Percentiles rank a stretch among this genome's conserved stretches.
These are phyloP conservation scores for Propsilocerus akamusi DNA, from an alignment of 1,140 invertebrate genomes.

Conservation along the genomic window DNA sequence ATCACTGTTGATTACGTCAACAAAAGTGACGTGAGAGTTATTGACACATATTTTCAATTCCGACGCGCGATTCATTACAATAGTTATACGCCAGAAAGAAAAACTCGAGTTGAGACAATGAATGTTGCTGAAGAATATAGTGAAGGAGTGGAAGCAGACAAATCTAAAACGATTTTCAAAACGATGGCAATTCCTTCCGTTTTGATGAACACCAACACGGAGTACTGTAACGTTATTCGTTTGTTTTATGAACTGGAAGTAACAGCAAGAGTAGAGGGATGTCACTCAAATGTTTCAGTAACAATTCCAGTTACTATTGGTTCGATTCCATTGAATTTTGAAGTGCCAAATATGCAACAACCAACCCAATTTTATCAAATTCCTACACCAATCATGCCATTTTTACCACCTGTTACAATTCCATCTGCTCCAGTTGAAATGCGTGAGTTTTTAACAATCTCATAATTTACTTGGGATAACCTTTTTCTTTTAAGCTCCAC, in stretches of 20 bases:
- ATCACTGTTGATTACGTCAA: not conserved
- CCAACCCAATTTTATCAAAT: too few species aligned
- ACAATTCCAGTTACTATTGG: not conserved
- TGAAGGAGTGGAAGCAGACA: not conserved
- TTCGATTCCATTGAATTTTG: not conserved
- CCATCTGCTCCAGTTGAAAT: too few species aligned
- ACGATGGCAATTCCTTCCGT: too few species aligned
- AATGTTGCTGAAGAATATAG: not conserved
- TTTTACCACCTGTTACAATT: too few species aligned
- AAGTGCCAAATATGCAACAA: too few species aligned
- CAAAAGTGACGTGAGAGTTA: not conserved
- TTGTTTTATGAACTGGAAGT: not conserved
- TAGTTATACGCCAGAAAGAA: not conserved
- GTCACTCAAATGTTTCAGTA: not conserved
- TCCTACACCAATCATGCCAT: too few species aligned
- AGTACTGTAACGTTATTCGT: not conserved
- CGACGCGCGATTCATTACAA: not conserved
- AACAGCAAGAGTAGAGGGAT: not conserved
- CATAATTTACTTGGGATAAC: too few species aligned
- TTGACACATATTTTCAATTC: not conserved
- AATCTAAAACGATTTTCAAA: too few species aligned
- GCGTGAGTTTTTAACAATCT: too few species aligned
- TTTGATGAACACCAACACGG: not conserved
- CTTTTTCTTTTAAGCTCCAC: too few species aligned
- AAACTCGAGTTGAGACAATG: not conserved